Evolutionary conservation across 1,140 invertebrate genomes (phyloP), one percentile per base, ranked within the genome.

Genomic region (Ceratosolen fusciceps): DNA sequence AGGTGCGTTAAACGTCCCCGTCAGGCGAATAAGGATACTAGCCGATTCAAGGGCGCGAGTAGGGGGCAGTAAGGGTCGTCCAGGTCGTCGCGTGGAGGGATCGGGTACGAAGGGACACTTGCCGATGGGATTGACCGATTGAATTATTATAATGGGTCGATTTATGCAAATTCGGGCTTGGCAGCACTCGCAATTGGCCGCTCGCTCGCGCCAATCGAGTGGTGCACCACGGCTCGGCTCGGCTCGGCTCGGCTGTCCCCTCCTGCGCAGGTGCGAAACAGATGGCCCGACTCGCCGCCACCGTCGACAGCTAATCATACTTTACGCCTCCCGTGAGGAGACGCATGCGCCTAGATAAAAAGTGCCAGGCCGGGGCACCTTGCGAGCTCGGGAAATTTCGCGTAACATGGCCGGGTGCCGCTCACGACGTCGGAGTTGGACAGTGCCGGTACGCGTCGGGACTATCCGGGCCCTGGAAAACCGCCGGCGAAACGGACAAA

Each of bases 211-310:
- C 77, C 77, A 74, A 79, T 79, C 71, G 74, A 79, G 68, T 49
- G n/a, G 26, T 24, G 26, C 19, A 52, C 7, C 39, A 39, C 71
- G 49, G 71, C 52, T 24, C n/a, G n/a, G n/a, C n/a, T n/a, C n/a
- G n/a, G n/a, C n/a, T n/a, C n/a, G n/a, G 54, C 16, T 24, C 4
- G 19, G 14, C 37, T 26, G 37, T 5, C 19, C 21, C 29, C 47
- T 1, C 21, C 21, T 26, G 60, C 62, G 87, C 88, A 89, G 88
- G 87, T 89, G 88, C 84, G 85, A 88, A 89, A 87, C 88, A 88
- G 88, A 88, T 89, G 88, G 86, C 82, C 83, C n/a, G n/a, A n/a
- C n/a, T 75, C 81, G 82, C 2, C 29, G 31, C 67, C 47, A 76
- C 39, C 47, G 74, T 62, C 62, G 37, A 9, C 58, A 71, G 60